phyloP scores from a whole-genome alignment of 2,797 vertebrate genomes.

The Malurus splendens region DNA sequence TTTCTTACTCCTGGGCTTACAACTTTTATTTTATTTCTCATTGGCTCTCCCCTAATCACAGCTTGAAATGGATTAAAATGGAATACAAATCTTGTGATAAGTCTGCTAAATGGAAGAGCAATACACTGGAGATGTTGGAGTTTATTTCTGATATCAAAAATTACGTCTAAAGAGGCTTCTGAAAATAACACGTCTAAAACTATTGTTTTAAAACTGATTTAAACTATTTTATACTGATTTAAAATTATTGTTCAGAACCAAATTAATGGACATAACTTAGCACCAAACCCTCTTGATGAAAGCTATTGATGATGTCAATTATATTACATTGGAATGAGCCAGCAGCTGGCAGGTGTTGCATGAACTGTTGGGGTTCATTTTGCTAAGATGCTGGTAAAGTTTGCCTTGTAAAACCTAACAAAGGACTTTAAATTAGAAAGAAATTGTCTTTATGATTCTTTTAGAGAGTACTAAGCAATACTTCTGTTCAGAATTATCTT shows the following conservation, averaged over 20 bases:
- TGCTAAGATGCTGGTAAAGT: background rate
- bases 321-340: background rate
- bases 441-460: background rate
- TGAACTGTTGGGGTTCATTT: background rate
- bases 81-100: background rate
- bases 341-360: background rate
- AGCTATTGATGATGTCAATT: background rate
- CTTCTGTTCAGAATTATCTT: background rate
- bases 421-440: background rate
- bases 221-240: no score
- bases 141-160: background rate
- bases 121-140: background rate
- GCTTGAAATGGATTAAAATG: constrained; percentile 3
- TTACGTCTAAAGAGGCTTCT: background rate
- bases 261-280: background rate
- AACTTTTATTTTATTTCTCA: background rate
- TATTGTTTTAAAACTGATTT: no score
- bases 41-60: background rate
- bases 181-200: background rate
- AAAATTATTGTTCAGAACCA: background rate
- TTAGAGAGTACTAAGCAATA: background rate
- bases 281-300: background rate
- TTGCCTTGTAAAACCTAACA: background rate
- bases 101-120: background rate
- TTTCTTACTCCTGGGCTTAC: background rate